Conservation (phyloP, 2,888 invertebrate genomes). For the Conus canariensis region DNA sequence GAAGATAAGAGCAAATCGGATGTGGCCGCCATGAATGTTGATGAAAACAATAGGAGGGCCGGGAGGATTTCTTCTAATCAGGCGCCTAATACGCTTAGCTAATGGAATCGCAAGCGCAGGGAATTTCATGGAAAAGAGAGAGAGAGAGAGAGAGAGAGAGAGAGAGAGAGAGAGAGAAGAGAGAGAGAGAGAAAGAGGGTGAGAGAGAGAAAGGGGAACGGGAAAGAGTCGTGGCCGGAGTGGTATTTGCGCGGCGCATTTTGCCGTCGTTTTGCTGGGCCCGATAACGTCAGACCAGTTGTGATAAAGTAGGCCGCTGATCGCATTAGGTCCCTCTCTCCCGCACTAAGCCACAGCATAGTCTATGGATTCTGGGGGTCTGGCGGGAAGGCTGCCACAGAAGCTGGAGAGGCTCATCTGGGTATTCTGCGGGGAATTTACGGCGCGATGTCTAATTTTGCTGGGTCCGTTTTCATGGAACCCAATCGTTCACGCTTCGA, state of each 20-base stretch:
- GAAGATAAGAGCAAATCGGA: conserved; percentile 43
- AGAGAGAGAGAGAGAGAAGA: neutral
- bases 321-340: conserved; percentile 35
- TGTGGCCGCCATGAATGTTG: conserved; percentile 38
- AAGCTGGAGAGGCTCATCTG: neutral
- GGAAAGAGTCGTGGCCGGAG: neutral
- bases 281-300: conserved; percentile 43
- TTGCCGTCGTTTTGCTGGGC: conserved; percentile 38
- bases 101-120: conserved; percentile 31
- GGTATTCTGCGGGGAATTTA: conserved; percentile 1
- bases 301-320: conserved; percentile 44
- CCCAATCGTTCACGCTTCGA: neutral
- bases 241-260: conserved; percentile 25
- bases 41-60: conserved; percentile 44
- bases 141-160: neutral
- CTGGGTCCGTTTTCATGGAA: conserved; percentile 18
- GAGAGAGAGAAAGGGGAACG: neutral
- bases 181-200: neutral
- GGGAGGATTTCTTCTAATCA: conserved; percentile 31
- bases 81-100: conserved; percentile 41
- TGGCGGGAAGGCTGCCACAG: neutral
- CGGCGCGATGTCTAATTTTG: neutral
- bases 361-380: neutral
- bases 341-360: conserved; percentile 17
- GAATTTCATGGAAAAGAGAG: neutral